Evolutionary conservation across 2,113 vertebrate genomes (phyloP).

Genomic region (Agapornis roseicollis): DNA sequence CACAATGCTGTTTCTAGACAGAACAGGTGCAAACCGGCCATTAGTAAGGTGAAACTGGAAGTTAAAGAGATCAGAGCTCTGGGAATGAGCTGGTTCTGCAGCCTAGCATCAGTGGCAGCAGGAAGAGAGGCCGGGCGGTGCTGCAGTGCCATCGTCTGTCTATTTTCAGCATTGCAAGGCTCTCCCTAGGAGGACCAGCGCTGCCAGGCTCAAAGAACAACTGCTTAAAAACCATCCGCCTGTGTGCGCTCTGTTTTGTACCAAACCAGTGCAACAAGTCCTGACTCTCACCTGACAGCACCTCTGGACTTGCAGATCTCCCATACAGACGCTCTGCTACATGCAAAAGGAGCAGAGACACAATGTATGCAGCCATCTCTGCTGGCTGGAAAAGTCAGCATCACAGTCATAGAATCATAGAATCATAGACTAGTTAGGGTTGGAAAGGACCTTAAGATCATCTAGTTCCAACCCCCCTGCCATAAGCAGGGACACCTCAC

Average conservation of each 20-base stretch:
- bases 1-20: not conserved
- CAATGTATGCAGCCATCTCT: not conserved
- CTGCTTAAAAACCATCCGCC: rapidly evolving
- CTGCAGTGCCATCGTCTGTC: conserved; percentile 44
- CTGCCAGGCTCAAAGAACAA: rapidly evolving
- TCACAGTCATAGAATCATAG: no score
- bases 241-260: not conserved
- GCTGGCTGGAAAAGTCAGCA: rapidly evolving
- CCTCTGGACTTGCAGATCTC: not conserved
- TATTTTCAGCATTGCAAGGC: not conserved
- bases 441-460: no score
- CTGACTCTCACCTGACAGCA: not conserved
- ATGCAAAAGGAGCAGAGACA: not conserved
- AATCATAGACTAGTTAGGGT: no score
- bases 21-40: not conserved
- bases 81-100: not conserved
- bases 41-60: not conserved
- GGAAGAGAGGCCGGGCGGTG: not conserved
- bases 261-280: not conserved
- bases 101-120: rapidly evolving
- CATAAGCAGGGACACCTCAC: no score
- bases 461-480: no score
- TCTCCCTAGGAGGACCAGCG: no score
- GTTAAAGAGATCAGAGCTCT: not conserved
- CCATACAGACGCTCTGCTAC: not conserved